phyloP scores from a whole-genome alignment of 2,888 invertebrate genomes.

The Synanthedon andrenaeformis region DNA sequence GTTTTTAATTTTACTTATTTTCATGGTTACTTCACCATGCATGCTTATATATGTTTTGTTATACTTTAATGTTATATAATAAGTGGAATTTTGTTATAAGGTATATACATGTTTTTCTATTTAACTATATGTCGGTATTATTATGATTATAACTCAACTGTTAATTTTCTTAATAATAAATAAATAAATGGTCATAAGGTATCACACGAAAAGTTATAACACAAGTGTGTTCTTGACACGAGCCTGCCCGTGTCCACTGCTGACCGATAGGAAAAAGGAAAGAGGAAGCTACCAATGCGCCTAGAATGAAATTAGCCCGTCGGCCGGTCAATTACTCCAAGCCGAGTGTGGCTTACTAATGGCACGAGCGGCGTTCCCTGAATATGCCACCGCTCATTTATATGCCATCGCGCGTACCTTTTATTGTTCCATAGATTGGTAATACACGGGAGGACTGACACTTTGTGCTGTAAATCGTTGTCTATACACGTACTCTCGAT shows the following conservation, averaged over 20 bases:
- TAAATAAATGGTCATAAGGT: too few species aligned
- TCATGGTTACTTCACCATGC: too few species aligned
- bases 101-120: too few species aligned
- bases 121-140: too few species aligned
- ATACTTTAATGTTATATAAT: too few species aligned
- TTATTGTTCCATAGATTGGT: slow-evolving; percentile 69
- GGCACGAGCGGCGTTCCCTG: slow-evolving; percentile 52
- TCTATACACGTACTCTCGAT: slow-evolving; percentile 64
- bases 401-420: slow-evolving; percentile 55
- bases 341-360: slow-evolving; percentile 58
- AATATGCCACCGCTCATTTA: slow-evolving; percentile 61
- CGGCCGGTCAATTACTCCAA: slow-evolving; percentile 68
- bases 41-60: too few species aligned
- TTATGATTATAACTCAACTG: too few species aligned
- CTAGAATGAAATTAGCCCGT: slow-evolving; percentile 64
- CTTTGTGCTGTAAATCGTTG: slow-evolving; percentile 68
- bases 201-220: too few species aligned
- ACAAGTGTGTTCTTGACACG: not conserved
- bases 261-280: slow-evolving; percentile 71
- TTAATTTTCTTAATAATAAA: too few species aligned
- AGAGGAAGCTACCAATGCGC: slow-evolving; percentile 66
- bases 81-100: too few species aligned
- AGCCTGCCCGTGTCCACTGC: slow-evolving; percentile 17
- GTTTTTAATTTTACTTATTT: too few species aligned
- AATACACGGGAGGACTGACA: slow-evolving; percentile 69